Evolutionary conservation across 2,797 vertebrate species (phyloP), one percentile per base, ranked within the genome.

Genomic region (Triplophysa yarkandensis): DNA sequence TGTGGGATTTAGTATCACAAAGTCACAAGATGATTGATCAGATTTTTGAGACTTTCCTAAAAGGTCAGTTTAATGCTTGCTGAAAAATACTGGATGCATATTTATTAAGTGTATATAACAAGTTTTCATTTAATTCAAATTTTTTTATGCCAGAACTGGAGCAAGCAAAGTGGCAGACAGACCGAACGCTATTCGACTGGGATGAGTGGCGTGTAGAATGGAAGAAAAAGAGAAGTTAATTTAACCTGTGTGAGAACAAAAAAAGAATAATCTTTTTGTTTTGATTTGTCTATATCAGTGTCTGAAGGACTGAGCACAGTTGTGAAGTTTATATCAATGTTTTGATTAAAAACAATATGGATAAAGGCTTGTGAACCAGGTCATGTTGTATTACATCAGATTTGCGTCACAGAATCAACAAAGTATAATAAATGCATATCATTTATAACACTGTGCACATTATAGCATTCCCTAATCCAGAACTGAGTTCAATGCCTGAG

Each of bases 131-230:
- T 41, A 5, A 10, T 52, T 46, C 25, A 19, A 17, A 27, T 1
- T 71, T 9, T n/a, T 55, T 8, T 83, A 64, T 74, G 80, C 1
- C 82, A 95, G 95, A 89, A 60, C 82, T 95, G 39, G 86, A 85
- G 44, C 85, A 80, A 11, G 85, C 84, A 0, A 93, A 92, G 55
- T 96, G 95, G 95, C 89, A 91, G 57, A 91, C 87, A 0, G 89
- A 90, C 34, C 89, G 91, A 62, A 93, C 93, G 61, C 88, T 95
- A 25, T 80, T 97, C 34, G 91, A 94, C 85, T 93, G 93, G 80
- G 92, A 96, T 30, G 95, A 97, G 73, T 97, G 95, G 95, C 90
- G 95, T 67, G 90, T 92, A 0, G 88, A 91, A 0, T 96, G 95
- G 95, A 90, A 84, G 82, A 92, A 89, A 83, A 95, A 96, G 83